phyloP scores from a whole-genome alignment of 2,113 vertebrate genomes.

The Choloepus hoffmanni region DNA sequence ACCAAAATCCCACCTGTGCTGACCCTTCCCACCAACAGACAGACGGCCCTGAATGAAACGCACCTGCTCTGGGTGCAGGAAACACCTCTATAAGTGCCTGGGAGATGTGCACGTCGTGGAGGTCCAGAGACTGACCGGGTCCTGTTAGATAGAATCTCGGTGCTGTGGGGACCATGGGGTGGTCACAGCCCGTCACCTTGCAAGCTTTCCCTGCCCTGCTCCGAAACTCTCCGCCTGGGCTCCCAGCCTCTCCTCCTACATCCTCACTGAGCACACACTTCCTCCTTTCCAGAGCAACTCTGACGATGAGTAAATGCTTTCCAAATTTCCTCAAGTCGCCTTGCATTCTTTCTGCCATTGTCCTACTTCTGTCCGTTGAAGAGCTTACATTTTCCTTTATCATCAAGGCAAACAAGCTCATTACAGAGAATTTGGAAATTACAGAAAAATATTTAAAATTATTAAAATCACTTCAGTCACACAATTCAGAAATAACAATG shows the following conservation, averaged over 20 bases:
- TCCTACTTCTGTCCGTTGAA: background rate
- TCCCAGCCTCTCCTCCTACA: background rate
- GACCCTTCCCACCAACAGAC: background rate
- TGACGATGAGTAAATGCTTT: background rate
- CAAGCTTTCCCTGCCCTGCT: background rate
- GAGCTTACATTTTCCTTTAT: background rate
- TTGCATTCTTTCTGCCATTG: background rate
- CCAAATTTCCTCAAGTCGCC: background rate
- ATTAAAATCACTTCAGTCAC: background rate
- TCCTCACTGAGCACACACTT: accelerated
- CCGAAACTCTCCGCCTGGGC: accelerated
- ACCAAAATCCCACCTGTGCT: background rate
- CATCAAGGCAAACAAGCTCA: background rate
- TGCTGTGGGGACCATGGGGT: background rate
- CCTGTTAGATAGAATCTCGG: accelerated
- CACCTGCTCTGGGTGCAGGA: background rate
- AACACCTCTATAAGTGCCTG: background rate
- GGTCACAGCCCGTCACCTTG: background rate
- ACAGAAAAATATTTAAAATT: background rate
- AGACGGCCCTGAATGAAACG: background rate
- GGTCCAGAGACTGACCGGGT: background rate
- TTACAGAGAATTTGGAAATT: background rate
- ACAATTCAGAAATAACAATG: background rate
- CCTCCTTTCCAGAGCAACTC: no score
- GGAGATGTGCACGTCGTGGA: background rate